Evolutionary conservation across 1,140 invertebrate species (phyloP), one percentile per base, ranked within the genome.

Genomic region (Bombus turneri): DNA sequence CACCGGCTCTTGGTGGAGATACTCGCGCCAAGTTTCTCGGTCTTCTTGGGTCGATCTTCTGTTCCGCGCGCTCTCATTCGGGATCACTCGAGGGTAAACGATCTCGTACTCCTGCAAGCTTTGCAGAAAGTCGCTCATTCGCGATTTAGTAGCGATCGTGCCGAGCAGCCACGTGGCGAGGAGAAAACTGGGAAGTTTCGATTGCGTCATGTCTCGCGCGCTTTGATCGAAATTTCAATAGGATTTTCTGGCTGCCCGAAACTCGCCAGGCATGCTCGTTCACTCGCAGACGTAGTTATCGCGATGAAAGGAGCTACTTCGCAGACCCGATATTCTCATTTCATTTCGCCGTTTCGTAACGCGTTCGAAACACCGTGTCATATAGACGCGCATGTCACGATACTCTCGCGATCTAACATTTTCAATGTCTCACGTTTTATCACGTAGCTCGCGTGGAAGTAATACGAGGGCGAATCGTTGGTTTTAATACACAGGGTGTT

Each of bases 61-160:
- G n/a, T 31, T 47, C 1, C 87, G 81, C 37, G 47, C 34, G 18
- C 76, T 72, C 1, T 77, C 66, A 9, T 37, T 71, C 9, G 77
- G 34, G 12, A 91, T 53, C 22, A 92, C 75, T 4, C 77, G 53
- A 0, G 91, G 91, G 37, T 91, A 73, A 47, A 91, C 88, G 74
- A 91, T 91, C 75, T 89, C 90, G 73, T 87, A 75, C 9, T 83
- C 75, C 6, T 73, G 43, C n/a, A 81, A 41, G 0, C 68, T 76
- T 5, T 73, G 37, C n/a, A 78, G 57, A 5, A 81, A 66, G 3
- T 90, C 84, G 57, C 39, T 64, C 28, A 80, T 53, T 9, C 66
- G 28, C 12, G 74, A 84, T 68, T 83, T 78, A 0, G 62, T 79
- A 22, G 81, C 85, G 18, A 88, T 64, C 28, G 83, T 86, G 31